phyloP scores from a whole-genome alignment of 2,113 vertebrate genomes.

The Opisthocomus hoazin region DNA sequence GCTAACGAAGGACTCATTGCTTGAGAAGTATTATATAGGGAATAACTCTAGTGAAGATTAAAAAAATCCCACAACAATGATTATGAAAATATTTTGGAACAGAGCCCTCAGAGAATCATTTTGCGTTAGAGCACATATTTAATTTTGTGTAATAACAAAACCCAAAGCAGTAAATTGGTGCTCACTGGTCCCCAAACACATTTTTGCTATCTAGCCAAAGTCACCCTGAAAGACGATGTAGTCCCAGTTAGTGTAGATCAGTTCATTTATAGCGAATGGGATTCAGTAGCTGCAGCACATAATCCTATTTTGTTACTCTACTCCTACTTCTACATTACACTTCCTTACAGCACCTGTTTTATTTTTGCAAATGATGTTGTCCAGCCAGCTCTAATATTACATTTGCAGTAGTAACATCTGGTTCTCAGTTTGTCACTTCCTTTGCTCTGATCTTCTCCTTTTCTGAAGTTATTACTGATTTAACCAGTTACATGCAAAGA shows the following conservation, averaged over 20 bases:
- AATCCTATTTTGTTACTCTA: background rate
- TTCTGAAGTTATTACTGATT: background rate
- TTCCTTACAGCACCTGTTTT: background rate
- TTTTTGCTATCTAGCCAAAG: slow-evolving; percentile 21
- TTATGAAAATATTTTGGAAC: slow-evolving; percentile 54
- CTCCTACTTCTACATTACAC: background rate
- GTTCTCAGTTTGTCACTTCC: background rate
- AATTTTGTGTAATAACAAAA: slow-evolving; percentile 43
- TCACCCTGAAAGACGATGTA: background rate
- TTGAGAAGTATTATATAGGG: background rate
- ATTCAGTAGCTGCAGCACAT: background rate
- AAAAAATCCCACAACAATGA: slow-evolving; percentile 29
- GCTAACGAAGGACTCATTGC: slow-evolving; percentile 28
- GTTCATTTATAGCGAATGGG: background rate
- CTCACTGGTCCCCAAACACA: background rate
- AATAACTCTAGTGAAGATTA: background rate
- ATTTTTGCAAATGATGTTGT: background rate
- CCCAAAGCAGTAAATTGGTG: slow-evolving; percentile 3
- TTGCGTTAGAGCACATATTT: background rate
- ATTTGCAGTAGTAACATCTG: background rate
- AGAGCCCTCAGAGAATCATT: slow-evolving; percentile 21
- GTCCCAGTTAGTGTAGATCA: background rate
- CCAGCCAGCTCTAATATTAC: background rate
- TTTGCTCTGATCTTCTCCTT: background rate
- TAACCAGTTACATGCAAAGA: background rate